Conservation (phyloP, 92 coral and sea anemone genomes). For the Paragorgia papillata region DNA sequence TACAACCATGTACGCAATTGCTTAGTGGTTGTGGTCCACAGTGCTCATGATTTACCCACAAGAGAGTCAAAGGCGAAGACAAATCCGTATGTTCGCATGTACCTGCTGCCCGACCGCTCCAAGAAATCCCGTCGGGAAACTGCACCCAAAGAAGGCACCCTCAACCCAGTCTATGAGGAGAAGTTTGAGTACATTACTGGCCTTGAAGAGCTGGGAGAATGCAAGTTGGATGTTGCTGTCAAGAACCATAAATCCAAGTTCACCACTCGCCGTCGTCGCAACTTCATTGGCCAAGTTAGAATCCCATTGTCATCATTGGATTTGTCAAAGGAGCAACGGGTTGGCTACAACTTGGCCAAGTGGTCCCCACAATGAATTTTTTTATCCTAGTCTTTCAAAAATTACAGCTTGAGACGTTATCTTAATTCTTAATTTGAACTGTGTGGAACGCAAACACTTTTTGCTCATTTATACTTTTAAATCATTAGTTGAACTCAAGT, state of each 20-base stretch:
- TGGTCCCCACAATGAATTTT: constrained; percentile 26
- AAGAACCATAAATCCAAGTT: constrained; percentile 80
- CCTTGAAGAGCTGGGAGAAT: constrained; percentile 67
- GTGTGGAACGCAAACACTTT: too few species aligned
- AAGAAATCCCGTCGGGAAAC: constrained; percentile 89
- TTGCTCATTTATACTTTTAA: too few species aligned
- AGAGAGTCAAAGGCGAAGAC: constrained; percentile 80
- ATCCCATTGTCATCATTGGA: constrained; percentile 72
- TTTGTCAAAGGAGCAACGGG: constrained; percentile 27
- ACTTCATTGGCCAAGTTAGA: constrained; percentile 70
- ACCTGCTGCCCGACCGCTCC: constrained; percentile 91
- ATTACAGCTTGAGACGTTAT: too few species aligned
- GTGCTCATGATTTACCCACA: constrained; percentile 68
- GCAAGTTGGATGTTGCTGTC: constrained; percentile 86
- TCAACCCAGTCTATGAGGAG: constrained; percentile 72
- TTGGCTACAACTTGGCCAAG: constrained; percentile 9
- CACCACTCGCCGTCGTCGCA: constrained; percentile 67
- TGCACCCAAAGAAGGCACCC: constrained; percentile 63
- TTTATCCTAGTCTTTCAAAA: too few species aligned
- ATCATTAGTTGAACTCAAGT: too few species aligned
- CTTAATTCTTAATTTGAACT: too few species aligned
- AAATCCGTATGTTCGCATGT: constrained; percentile 91
- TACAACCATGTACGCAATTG: constrained; percentile 78
- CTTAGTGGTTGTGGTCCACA: constrained; percentile 70
- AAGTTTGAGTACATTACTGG: constrained; percentile 81